Percentiles rank a stretch among this genome's conserved stretches.
Evolutionary conservation across 2,888 invertebrate species (phyloP).

Genomic region (Ormyrus labotus): DNA sequence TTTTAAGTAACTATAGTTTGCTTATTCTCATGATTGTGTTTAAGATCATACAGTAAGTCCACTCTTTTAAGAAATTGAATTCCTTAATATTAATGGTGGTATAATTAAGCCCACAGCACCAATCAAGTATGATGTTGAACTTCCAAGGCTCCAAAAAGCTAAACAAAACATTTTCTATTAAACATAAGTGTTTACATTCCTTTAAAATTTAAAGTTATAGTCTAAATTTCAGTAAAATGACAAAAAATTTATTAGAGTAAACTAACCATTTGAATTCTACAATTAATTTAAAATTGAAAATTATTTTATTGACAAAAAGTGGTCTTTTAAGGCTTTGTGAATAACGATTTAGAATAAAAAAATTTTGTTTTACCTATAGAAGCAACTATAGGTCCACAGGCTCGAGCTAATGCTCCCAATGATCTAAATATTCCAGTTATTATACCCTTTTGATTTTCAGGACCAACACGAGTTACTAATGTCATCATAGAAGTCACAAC

Average conservation of each 20-base stretch:
- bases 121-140: conserved; percentile 86
- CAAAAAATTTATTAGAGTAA: not conserved
- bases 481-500: conserved; percentile 97
- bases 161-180: conserved; percentile 65
- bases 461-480: conserved; percentile 90
- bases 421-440: conserved; percentile 96
- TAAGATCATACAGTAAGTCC: conserved; percentile 34
- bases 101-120: conserved; percentile 87
- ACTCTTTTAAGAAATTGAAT: conserved; percentile 41
- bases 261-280: not conserved
- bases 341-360: not conserved
- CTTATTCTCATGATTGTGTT: not conserved
- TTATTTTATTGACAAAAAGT: not conserved
- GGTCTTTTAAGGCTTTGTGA: not conserved
- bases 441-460: conserved; percentile 90
- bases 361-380: conserved; percentile 81
- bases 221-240: not conserved
- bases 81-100: conserved; percentile 83
- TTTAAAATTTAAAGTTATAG: conserved; percentile 1
- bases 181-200: conserved; percentile 11
- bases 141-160: conserved; percentile 96
- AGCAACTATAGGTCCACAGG: conserved; percentile 92
- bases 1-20: not conserved
- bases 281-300: not conserved
- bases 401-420: conserved; percentile 94